Percentiles rank a stretch among this genome's conserved stretches.
phyloP scores from a whole-genome alignment of 2,113 vertebrate genomes.

The Vulpes ferrilata region DNA sequence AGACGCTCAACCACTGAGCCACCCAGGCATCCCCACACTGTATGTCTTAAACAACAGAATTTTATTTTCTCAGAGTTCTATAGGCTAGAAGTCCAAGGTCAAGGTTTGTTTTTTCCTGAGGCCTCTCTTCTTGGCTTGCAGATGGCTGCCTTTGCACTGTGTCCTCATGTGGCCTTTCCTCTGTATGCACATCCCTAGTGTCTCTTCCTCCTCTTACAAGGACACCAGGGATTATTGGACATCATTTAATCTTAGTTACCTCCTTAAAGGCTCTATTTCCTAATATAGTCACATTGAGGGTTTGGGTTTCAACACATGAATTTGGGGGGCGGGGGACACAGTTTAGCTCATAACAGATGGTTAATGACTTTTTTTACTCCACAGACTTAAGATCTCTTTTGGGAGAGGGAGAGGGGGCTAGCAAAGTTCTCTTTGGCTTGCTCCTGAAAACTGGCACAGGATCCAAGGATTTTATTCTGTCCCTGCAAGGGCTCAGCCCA shows the following conservation, averaged over 20 bases:
- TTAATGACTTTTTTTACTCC: neutral
- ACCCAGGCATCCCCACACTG: too few species aligned
- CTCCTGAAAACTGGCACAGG: neutral
- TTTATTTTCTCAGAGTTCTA: neutral
- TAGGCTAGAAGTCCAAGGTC: neutral
- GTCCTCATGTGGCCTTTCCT: neutral
- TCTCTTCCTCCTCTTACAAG: neutral
- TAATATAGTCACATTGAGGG: neutral
- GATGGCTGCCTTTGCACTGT: neutral
- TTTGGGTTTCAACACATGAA: neutral
- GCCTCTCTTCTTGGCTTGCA: neutral
- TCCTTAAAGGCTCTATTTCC: neutral
- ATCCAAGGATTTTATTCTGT: neutral
- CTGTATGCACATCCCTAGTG: too few species aligned
- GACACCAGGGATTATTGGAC: neutral
- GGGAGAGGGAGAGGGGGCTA: too few species aligned
- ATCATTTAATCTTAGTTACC: neutral
- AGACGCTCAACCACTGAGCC: too few species aligned
- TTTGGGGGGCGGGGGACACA: neutral
- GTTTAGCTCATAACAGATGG: neutral
- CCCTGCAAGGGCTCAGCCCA: neutral
- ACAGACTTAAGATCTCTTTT: neutral
- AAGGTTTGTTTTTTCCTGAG: neutral
- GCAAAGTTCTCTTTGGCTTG: neutral
- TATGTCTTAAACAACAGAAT: neutral